phyloP scores from a whole-genome alignment of 2,113 vertebrate genomes.

The Crotalus helleri region DNA sequence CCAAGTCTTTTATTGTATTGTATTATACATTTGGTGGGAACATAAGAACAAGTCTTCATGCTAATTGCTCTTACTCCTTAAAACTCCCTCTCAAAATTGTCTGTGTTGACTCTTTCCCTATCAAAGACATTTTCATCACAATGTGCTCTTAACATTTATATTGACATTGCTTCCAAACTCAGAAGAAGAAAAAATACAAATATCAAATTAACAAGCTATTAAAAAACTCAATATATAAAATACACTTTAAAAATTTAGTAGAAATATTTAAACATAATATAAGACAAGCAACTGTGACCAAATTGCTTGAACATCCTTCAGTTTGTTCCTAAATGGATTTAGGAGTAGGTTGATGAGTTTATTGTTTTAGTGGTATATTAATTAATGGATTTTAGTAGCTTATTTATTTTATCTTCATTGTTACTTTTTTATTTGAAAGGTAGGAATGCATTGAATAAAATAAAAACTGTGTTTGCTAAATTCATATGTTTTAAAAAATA shows the following conservation, averaged over 20 bases:
- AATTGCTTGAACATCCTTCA: neutral
- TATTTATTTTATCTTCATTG: neutral
- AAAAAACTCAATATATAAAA: neutral
- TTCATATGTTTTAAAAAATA: slow-evolving; percentile 9
- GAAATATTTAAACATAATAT: neutral
- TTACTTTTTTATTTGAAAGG: neutral
- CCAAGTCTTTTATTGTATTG: no score
- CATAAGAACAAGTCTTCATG: neutral
- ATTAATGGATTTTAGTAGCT: neutral
- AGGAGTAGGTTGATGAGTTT: neutral
- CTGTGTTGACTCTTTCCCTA: neutral
- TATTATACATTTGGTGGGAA: neutral
- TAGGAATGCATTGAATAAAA: slow-evolving; percentile 27
- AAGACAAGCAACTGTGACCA: neutral
- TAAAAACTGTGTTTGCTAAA: slow-evolving; percentile 34
- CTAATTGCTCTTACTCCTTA: neutral
- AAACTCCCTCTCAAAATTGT: neutral
- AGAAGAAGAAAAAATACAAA: neutral
- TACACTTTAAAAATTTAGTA: neutral
- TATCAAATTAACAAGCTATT: neutral
- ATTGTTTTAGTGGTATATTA: neutral
- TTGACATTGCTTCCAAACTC: neutral
- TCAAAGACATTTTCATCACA: neutral
- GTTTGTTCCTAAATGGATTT: neutral
- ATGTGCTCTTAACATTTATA: neutral